These are phyloP conservation scores for Musca domestica DNA, from an alignment of 1,140 invertebrate species.

Conservation along the genomic window DNA sequence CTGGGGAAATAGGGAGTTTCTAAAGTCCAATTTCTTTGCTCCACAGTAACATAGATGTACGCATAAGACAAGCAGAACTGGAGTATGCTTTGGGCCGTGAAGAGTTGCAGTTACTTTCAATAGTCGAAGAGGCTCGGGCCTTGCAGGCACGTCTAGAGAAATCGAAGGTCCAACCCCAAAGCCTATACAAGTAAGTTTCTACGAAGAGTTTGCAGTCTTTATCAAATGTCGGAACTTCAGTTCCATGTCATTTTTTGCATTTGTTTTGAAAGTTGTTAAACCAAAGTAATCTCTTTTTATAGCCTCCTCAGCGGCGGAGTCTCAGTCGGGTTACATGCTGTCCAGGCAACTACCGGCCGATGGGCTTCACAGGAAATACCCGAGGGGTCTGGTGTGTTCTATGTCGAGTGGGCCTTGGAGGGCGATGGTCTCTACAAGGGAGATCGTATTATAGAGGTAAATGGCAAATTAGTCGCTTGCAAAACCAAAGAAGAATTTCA, in stretches of 20 bases:
- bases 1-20: slow-evolving; percentile 48
- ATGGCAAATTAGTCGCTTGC: slow-evolving; percentile 72
- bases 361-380: slow-evolving; percentile 58
- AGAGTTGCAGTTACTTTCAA: slow-evolving; percentile 78
- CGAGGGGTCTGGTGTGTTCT: slow-evolving; percentile 62
- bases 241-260: not conserved
- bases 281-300: not conserved
- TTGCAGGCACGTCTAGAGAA: slow-evolving; percentile 73
- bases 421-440: slow-evolving; percentile 70
- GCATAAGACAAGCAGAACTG: slow-evolving; percentile 84
- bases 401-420: slow-evolving; percentile 74
- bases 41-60: slow-evolving; percentile 82
- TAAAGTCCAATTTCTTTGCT: slow-evolving; percentile 17
- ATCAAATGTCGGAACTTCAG: not conserved
- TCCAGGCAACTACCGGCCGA: slow-evolving; percentile 66
- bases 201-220: not conserved
- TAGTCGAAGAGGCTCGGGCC: slow-evolving; percentile 79
- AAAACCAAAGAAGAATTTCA: slow-evolving; percentile 68
- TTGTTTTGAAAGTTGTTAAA: not conserved
- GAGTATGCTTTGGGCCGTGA: slow-evolving; percentile 85
- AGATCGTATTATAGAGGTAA: slow-evolving; percentile 82
- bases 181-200: slow-evolving; percentile 33
- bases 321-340: slow-evolving; percentile 61
- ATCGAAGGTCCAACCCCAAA: slow-evolving; percentile 47
- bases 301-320: slow-evolving; percentile 50